A percentile compares a stretch with the other conserved stretches of the same genome.
Conservation (phyloP, 2,113 vertebrate genomes). For the human (Homo sapiens) region GRCh38 chr20:43997501-43998000, state of each 20-base stretch:
- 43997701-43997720: constrained; percentile 5
- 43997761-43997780: neutral
- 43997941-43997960: no score
- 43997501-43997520: neutral
- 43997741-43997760: neutral
- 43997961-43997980: no score
- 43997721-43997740: constrained; percentile 12
- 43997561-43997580: neutral
- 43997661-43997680: constrained; percentile 19
- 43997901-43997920: neutral
- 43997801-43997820: neutral
- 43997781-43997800: neutral
- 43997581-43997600: neutral
- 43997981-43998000: no score
- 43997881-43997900: neutral
- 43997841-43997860: neutral
- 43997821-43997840: neutral
- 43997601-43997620: neutral
- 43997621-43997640: neutral
- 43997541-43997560: neutral
- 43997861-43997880: neutral
- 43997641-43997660: neutral
- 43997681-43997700: neutral
- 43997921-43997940: neutral
- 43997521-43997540: constrained; percentile 9